A percentile compares a stretch with the other conserved stretches of the same genome.
Conservation (phyloP, 1,140 invertebrate genomes). For the Anoplophora glabripennis region DNA sequence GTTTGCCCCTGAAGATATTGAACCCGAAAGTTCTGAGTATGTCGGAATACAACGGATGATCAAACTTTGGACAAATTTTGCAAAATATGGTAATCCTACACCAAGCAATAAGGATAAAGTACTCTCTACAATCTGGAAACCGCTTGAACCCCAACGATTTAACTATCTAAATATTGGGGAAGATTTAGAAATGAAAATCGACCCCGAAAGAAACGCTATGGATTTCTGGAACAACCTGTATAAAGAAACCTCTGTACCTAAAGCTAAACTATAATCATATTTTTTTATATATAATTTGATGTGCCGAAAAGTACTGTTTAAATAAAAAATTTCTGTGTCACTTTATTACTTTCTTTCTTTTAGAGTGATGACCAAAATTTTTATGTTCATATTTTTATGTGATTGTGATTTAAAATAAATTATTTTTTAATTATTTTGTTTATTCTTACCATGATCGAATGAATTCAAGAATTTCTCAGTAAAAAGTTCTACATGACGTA, state of each 20-base stretch:
- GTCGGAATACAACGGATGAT: constrained; percentile 49
- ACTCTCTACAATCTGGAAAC: not conserved
- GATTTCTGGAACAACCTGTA: constrained; percentile 12
- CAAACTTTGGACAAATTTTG: constrained; percentile 64
- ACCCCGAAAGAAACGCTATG: constrained; percentile 4
- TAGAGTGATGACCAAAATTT: too few relatives aligned
- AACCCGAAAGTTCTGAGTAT: constrained; percentile 1
- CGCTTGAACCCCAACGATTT: not conserved
- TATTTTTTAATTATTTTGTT: too few relatives aligned
- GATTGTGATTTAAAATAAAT: too few relatives aligned
- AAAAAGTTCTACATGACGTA: too few relatives aligned
- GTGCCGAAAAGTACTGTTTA: too few relatives aligned
- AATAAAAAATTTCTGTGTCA: too few relatives aligned
- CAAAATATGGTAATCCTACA: constrained; percentile 52
- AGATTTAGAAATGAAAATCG: not conserved
- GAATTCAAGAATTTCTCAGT: too few relatives aligned
- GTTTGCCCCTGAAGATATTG: constrained; percentile 3
- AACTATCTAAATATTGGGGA: constrained; percentile 3
- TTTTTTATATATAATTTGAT: too few relatives aligned
- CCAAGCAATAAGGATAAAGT: not conserved
- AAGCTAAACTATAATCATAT: too few relatives aligned
- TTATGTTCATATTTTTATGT: too few relatives aligned
- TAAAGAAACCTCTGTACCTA: not conserved
- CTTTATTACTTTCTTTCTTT: too few relatives aligned
- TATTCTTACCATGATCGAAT: too few relatives aligned